These are phyloP conservation scores for Ranitomeya imitator DNA, from an alignment of 2,113 vertebrate species.

Conservation along the genomic window DNA sequence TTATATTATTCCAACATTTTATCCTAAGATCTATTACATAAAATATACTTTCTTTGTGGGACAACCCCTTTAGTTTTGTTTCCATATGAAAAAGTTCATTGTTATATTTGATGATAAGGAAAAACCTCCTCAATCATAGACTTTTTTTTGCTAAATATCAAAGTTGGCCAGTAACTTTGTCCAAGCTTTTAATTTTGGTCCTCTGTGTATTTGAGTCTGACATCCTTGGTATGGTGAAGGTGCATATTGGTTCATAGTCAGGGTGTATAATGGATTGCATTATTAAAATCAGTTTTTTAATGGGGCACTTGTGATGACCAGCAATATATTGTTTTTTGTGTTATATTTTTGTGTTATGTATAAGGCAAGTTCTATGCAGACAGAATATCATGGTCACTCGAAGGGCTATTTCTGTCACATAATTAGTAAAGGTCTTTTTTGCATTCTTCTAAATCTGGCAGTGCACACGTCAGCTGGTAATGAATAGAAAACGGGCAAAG, in stretches of 20 bases:
- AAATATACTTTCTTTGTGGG: no score
- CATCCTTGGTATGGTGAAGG: background rate
- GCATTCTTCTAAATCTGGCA: background rate
- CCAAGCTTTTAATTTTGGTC: no score
- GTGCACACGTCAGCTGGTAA: slow-evolving; percentile 10
- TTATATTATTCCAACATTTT: no score
- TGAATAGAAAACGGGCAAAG: background rate
- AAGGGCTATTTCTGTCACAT: background rate
- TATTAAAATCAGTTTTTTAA: background rate
- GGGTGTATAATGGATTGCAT: background rate
- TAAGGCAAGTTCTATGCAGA: background rate
- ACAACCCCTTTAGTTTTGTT: no score
- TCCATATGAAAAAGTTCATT: no score
- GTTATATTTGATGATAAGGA: no score
- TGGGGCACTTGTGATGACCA: background rate
- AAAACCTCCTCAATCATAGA: no score
- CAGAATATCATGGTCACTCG: background rate
- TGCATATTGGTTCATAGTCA: background rate
- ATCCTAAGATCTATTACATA: no score
- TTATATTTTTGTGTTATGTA: background rate
- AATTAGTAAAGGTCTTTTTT: background rate
- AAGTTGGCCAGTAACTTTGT: no score
- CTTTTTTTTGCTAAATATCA: no score
- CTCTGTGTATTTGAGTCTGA: no score
- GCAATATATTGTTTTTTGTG: background rate